phyloP scores from a whole-genome alignment of 2,797 vertebrate genomes.

The Oryzias sinensis region DNA sequence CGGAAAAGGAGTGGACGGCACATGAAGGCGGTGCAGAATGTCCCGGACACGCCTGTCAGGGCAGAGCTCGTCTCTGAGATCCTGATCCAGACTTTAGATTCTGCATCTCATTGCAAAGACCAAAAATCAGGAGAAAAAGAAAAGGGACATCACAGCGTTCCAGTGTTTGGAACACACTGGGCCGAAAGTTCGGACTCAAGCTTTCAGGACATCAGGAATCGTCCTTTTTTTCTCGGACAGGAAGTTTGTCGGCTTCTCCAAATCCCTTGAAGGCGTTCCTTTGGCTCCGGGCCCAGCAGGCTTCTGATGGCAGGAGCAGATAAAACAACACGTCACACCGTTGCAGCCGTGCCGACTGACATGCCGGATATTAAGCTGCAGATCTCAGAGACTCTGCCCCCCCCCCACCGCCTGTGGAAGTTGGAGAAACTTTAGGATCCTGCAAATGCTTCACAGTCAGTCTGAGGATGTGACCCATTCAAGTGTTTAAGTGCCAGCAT shows the following conservation, averaged over 20 bases:
- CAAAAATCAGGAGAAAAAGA: slow-evolving; percentile 23
- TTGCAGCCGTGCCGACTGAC: slow-evolving; percentile 8
- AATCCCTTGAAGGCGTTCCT: too few relatives aligned
- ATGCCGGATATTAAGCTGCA: slow-evolving; percentile 11
- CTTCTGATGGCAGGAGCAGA: slow-evolving; percentile 15
- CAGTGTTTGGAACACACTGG: slow-evolving; percentile 8
- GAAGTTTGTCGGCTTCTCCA: too few relatives aligned
- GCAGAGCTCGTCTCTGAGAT: slow-evolving; percentile 30
- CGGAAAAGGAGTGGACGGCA: slow-evolving; percentile 12
- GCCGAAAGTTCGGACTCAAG: slow-evolving; percentile 9
- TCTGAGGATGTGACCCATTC: slow-evolving; percentile 45
- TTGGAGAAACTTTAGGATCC: slow-evolving; percentile 34
- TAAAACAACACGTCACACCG: slow-evolving; percentile 17
- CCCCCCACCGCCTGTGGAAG: slow-evolving; percentile 21
- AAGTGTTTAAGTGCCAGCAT: slow-evolving; percentile 40
- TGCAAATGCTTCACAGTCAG: slow-evolving; percentile 44
- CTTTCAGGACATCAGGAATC: background rate
- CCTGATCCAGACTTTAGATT: slow-evolving; percentile 55
- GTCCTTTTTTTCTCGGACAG: too few relatives aligned
- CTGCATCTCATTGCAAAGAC: slow-evolving; percentile 48
- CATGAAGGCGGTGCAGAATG: slow-evolving; percentile 49
- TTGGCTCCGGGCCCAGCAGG: too few relatives aligned
- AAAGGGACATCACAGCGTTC: slow-evolving; percentile 4
- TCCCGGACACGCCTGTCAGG: slow-evolving; percentile 44
- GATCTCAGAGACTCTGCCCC: slow-evolving; percentile 4